Evolutionary conservation across 2,113 vertebrate species (phyloP).

Genomic region (Callocephalon fimbriatum): DNA sequence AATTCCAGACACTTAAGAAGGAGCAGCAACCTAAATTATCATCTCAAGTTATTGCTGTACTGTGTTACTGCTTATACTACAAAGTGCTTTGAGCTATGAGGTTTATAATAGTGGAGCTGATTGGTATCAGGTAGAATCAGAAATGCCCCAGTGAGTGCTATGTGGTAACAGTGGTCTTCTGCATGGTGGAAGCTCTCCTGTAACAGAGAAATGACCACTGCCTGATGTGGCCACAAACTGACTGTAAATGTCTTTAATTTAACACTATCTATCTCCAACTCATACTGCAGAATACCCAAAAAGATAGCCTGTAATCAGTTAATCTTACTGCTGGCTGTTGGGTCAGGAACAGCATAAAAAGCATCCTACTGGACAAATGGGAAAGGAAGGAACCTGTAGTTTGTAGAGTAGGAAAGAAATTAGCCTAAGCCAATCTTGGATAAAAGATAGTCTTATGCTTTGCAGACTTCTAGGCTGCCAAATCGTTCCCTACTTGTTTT

Average conservation of each 20-base stretch:
- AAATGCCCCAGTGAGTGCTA: not conserved
- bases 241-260: not conserved
- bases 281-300: not conserved
- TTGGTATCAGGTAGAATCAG: not conserved
- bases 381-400: not conserved
- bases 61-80: not conserved
- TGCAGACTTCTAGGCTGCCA: not conserved
- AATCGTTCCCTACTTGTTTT: not conserved
- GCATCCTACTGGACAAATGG: not conserved
- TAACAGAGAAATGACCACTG: not conserved
- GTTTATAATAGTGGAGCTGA: not conserved
- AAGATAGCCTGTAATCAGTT: not conserved
- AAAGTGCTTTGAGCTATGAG: constrained; percentile 11
- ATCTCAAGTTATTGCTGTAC: not conserved
- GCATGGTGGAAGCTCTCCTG: not conserved
- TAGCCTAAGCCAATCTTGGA: not conserved
- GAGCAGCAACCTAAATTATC: not conserved
- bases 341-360: not conserved
- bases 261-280: not conserved
- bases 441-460: not conserved
- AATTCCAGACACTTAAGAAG: constrained; percentile 13
- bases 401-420: not conserved
- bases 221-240: not conserved
- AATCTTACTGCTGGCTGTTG: not conserved
- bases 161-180: not conserved